These are phyloP conservation scores for Malacoctenus gilli DNA, from an alignment of 2,797 vertebrate species.

Conservation along the genomic window DNA sequence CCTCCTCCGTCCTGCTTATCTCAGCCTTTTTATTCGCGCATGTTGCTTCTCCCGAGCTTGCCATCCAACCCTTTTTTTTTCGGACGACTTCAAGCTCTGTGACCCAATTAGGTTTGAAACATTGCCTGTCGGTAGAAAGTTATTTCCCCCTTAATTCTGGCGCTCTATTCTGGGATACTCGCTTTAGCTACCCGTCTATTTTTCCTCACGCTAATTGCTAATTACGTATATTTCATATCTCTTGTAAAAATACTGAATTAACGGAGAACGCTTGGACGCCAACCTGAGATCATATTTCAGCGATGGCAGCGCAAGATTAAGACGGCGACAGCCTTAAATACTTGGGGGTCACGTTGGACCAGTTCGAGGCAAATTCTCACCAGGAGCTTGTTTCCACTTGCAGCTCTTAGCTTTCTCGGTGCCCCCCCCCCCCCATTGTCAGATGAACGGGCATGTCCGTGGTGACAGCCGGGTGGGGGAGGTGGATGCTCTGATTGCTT, in stretches of 20 bases:
- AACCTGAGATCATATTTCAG: too few species aligned
- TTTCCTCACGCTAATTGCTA: constrained; percentile 19
- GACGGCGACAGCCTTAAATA: too few species aligned
- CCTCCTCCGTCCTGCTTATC: constrained; percentile 45
- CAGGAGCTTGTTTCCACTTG: not conserved
- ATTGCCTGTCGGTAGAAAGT: constrained; percentile 21
- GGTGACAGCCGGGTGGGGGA: constrained; percentile 18
- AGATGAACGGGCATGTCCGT: constrained; percentile 14
- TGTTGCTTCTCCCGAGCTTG: constrained; percentile 38
- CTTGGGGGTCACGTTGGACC: too few species aligned
- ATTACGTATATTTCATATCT: constrained; percentile 33
- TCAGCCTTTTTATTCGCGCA: constrained; percentile 18
- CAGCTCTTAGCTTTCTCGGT: constrained; percentile 2
- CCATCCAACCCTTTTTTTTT: constrained; percentile 46
- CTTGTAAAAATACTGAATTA: constrained; percentile 13
- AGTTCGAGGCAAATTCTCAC: too few species aligned
- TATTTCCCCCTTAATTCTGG: constrained; percentile 32
- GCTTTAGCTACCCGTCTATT: constrained; percentile 24
- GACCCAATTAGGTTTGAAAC: constrained; percentile 53
- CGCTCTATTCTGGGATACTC: constrained; percentile 36
- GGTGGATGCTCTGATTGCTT: constrained; percentile 30
- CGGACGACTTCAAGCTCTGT: constrained; percentile 33
- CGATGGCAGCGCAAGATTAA: too few species aligned
- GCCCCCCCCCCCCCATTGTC: constrained; percentile 1
- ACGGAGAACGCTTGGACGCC: not conserved